phyloP scores from a whole-genome alignment of 2,113 vertebrate species.

The Myrmophylax atrothorax region DNA sequence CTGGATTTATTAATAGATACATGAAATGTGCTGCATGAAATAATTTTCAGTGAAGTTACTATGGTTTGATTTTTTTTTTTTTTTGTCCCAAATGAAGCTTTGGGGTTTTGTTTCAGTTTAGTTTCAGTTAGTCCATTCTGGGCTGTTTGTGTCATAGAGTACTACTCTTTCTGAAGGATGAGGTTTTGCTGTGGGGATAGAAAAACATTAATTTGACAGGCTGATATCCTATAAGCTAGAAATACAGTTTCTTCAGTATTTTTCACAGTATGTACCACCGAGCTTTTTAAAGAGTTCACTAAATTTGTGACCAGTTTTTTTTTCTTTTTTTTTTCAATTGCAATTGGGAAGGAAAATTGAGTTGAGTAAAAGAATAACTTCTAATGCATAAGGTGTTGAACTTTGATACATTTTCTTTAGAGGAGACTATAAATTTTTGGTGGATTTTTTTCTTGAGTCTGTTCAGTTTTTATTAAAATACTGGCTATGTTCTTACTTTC shows the following conservation, averaged over 20 bases:
- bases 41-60: not conserved
- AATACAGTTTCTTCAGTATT: not conserved
- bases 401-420: not conserved
- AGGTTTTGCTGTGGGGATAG: not conserved
- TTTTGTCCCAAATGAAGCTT: not conserved
- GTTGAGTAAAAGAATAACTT: not conserved
- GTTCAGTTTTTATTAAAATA: not conserved
- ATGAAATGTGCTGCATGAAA: not conserved
- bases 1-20: not conserved
- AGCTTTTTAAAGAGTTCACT: not conserved
- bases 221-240: not conserved
- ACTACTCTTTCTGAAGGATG: not conserved
- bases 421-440: not conserved
- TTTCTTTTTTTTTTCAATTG: not conserved
- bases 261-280: not conserved
- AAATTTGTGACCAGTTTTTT: not conserved
- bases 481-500: not conserved
- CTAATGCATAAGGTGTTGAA: not conserved
- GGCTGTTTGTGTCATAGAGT: not conserved
- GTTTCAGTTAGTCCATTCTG: not conserved
- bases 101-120: not conserved
- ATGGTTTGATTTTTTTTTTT: not conserved
- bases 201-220: not conserved
- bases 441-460: not conserved
- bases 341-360: not conserved